Percentiles rank a stretch among this genome's conserved stretches.
These are phyloP conservation scores for Myripristis murdjan DNA, from an alignment of 2,797 vertebrate genomes.

Conservation along the genomic window DNA sequence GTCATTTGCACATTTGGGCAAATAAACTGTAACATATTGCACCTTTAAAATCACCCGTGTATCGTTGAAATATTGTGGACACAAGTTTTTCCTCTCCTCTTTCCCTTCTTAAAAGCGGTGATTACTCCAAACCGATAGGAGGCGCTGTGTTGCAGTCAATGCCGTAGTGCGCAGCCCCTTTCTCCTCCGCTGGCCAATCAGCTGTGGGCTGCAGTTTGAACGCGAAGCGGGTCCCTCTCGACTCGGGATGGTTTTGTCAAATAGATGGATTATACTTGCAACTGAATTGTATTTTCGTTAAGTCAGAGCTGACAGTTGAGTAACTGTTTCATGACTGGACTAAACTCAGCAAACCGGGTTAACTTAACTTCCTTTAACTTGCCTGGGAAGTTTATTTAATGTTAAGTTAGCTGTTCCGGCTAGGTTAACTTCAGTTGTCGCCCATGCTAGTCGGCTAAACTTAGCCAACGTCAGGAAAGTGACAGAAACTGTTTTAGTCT, in stretches of 20 bases:
- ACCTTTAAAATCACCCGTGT: no score
- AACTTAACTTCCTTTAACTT: no score
- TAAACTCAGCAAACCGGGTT: no score
- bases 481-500: background rate
- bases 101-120: background rate
- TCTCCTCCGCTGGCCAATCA: constrained; percentile 60
- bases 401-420: background rate
- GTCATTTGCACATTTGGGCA: no score
- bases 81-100: no score
- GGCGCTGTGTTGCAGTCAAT: constrained; percentile 28
- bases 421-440: no score
- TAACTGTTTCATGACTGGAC: background rate
- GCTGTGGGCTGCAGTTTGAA: constrained; percentile 64
- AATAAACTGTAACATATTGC: no score
- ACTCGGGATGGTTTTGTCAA: background rate
- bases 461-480: background rate
- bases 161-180: background rate
- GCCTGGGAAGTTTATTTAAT: background rate
- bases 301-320: background rate
- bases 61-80: no score
- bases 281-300: rapidly evolving
- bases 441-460: no score
- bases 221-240: constrained; percentile 64
- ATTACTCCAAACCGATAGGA: constrained; percentile 47
- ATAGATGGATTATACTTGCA: background rate